These are phyloP conservation scores for Neocrepidodera transversa DNA, from an alignment of 2,888 invertebrate species.

Conservation along the genomic window DNA sequence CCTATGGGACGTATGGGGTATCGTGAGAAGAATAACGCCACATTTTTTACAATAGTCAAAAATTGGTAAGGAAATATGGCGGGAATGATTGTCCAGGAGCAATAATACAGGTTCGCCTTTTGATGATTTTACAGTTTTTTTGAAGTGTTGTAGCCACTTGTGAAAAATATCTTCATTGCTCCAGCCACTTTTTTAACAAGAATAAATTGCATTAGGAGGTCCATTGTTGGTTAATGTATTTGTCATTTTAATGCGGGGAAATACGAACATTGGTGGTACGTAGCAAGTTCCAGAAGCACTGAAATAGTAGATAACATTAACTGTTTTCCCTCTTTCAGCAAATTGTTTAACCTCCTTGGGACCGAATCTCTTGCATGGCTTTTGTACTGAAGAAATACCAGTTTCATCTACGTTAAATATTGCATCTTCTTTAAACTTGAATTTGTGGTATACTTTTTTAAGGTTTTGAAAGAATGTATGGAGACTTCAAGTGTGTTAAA, in stretches of 20 bases:
- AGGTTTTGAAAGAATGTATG: conserved; percentile 24
- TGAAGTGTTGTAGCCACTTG: conserved; percentile 38
- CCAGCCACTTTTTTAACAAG: conserved; percentile 20
- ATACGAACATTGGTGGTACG: conserved; percentile 37
- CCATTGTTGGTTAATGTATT: conserved; percentile 24
- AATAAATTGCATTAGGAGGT: conserved; percentile 15
- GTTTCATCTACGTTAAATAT: conserved; percentile 57
- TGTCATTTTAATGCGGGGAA: conserved; percentile 3
- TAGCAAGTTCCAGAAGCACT: conserved; percentile 34
- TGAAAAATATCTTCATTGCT: conserved; percentile 28
- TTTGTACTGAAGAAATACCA: conserved; percentile 26
- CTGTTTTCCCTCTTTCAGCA: conserved; percentile 32
- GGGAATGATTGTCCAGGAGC: conserved; percentile 33
- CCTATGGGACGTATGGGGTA: conserved; percentile 38
- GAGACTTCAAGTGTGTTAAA: conserved; percentile 32
- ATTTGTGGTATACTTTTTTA: conserved; percentile 25
- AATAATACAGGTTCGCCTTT: conserved; percentile 12
- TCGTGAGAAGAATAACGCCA: conserved; percentile 30
- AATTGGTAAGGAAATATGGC: conserved; percentile 28
- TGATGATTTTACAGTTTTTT: conserved; percentile 7
- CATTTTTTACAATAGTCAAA: conserved; percentile 32
- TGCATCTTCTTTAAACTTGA: conserved; percentile 24
- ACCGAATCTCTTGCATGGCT: conserved; percentile 14
- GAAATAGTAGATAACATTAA: conserved; percentile 32
- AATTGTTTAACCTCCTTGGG: conserved; percentile 25